These are phyloP conservation scores for Laticauda laticaudata DNA, from an alignment of 2,113 vertebrate species.

Conservation along the genomic window DNA sequence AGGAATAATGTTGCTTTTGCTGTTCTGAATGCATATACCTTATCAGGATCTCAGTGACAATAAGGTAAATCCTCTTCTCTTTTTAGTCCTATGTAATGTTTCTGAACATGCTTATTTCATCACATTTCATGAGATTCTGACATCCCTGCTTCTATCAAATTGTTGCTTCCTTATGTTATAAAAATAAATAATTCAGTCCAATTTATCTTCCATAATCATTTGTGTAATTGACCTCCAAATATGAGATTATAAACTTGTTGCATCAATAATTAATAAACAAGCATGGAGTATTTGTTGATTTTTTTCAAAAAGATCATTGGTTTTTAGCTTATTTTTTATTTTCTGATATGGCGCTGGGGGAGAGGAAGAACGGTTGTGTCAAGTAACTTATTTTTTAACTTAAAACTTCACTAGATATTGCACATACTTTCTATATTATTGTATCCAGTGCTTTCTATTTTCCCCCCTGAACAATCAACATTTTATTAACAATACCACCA, in stretches of 20 bases:
- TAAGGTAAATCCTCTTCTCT: not conserved
- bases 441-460: not conserved
- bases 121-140: not conserved
- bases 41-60: not conserved
- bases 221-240: not conserved
- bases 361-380: not conserved
- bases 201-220: not conserved
- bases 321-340: not conserved
- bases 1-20: conserved; percentile 12
- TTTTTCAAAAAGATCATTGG: not conserved
- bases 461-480: not conserved
- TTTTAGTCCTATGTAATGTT: not conserved
- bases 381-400: not conserved
- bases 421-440: not conserved
- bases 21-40: not conserved
- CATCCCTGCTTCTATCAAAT: not conserved
- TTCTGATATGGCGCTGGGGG: not conserved
- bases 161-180: not conserved
- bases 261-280: not conserved
- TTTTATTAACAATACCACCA: not conserved
- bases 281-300: not conserved
- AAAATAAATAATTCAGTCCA: not conserved
- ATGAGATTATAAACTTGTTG: not conserved
- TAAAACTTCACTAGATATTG: not conserved
- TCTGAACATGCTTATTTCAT: not conserved